Percentiles rank a stretch among this genome's conserved stretches.
Conservation (phyloP, 2,113 vertebrate species). For the Eidolon helvum region DNA sequence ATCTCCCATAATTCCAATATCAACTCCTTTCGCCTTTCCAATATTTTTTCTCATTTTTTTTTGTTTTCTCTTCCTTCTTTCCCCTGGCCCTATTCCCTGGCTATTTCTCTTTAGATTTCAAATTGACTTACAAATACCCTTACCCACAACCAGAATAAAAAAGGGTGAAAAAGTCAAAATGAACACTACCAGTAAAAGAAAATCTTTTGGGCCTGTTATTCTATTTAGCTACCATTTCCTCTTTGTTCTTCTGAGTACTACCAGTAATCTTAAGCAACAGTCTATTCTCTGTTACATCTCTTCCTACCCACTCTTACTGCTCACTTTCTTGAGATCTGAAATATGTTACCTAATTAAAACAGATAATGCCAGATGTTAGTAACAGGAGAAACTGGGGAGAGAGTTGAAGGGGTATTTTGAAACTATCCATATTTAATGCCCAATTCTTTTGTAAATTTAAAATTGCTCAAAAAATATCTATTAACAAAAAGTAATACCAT, state of each 20-base stretch:
- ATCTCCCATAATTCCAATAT: not conserved
- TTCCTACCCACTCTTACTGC: not conserved
- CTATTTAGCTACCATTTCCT: not conserved
- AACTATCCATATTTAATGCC: not conserved
- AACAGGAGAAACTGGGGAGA: not conserved
- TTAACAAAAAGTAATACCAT: not conserved
- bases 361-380: not conserved
- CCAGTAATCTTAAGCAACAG: not conserved
- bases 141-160: not conserved
- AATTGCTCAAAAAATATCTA: not conserved
- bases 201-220: not conserved
- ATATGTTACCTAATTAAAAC: not conserved
- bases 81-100: not conserved
- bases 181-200: not conserved
- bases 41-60: not conserved
- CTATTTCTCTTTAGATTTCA: not conserved
- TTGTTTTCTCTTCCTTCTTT: not conserved
- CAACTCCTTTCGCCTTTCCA: not conserved
- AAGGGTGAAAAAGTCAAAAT: not conserved
- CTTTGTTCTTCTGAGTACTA: not conserved
- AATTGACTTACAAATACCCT: not conserved
- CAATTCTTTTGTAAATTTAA: not conserved
- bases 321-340: not conserved
- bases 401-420: not conserved
- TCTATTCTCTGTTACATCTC: not conserved